Evolutionary conservation across 2,888 invertebrate species (phyloP).

Genomic region (Diaprepes abbreviatus): DNA sequence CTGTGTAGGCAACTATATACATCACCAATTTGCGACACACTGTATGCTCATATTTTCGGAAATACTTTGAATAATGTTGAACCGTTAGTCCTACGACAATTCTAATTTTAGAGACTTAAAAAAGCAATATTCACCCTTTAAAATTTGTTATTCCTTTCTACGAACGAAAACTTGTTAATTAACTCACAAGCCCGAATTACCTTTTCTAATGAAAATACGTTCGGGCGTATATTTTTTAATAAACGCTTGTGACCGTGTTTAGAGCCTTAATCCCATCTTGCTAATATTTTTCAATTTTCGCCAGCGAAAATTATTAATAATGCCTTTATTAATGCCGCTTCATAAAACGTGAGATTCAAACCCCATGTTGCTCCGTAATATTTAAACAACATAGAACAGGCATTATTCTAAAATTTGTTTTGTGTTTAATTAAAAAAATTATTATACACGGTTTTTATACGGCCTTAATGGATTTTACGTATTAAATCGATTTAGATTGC

Average conservation of each 20-base stretch:
- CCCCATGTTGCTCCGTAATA: conserved; percentile 31
- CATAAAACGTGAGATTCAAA: conserved; percentile 37
- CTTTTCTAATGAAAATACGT: conserved; percentile 34
- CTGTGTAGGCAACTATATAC: too few species aligned
- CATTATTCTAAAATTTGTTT: conserved; percentile 6
- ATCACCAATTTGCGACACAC: too few species aligned
- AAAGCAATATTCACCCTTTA: background rate
- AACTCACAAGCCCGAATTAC: conserved; percentile 19
- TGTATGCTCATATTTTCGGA: too few species aligned
- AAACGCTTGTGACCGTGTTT: conserved; percentile 28
- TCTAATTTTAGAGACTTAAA: background rate
- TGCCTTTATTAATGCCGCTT: conserved; percentile 39
- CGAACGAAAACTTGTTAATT: conserved; percentile 16
- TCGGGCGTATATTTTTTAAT: conserved; percentile 38
- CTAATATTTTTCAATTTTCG: conserved; percentile 46
- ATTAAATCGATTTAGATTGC: too few species aligned
- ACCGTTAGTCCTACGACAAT: too few species aligned
- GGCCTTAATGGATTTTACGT: too few species aligned
- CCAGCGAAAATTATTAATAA: conserved; percentile 40
- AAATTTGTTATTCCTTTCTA: background rate
- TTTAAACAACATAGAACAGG: conserved; percentile 8
- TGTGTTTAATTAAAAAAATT: conserved; percentile 5
- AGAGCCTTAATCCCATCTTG: conserved; percentile 33
- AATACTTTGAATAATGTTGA: too few species aligned
- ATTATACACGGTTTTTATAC: too few species aligned